Conservation (phyloP, 2,113 vertebrate genomes). For the Ivindomyrus marchei region DNA sequence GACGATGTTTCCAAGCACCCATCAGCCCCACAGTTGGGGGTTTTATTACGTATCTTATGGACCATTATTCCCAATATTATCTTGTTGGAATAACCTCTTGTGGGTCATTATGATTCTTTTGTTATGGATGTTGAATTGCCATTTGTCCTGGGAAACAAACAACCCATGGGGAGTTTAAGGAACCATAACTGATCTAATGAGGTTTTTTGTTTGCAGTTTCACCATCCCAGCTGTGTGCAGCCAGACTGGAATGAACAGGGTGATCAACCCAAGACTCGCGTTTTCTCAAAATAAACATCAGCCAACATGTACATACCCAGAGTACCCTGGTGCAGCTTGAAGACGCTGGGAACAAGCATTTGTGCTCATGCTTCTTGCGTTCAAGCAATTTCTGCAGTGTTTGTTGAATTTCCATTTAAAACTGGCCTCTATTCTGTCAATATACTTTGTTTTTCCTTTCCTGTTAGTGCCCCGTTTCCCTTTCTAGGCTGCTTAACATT, state of each 20-base stretch:
- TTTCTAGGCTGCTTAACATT: background rate
- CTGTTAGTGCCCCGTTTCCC: background rate
- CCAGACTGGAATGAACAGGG: background rate
- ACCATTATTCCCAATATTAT: slow-evolving; percentile 3
- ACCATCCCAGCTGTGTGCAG: background rate
- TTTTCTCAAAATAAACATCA: background rate
- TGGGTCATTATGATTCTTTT: background rate
- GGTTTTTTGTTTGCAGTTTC: background rate
- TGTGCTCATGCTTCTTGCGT: background rate
- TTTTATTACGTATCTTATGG: background rate
- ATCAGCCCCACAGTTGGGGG: background rate
- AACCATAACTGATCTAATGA: background rate
- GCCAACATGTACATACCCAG: background rate
- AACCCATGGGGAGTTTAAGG: background rate
- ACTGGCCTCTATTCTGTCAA: background rate
- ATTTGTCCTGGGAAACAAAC: slow-evolving; percentile 26
- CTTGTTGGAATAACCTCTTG: background rate
- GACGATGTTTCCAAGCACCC: background rate
- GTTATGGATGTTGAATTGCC: background rate
- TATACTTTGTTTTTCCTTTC: background rate
- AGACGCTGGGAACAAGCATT: background rate
- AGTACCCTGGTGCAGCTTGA: background rate
- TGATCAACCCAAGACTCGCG: background rate
- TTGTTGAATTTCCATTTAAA: background rate
- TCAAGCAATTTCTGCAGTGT: background rate